Base-by-base conservation (phyloP, 2,113 vertebrate species). In the Crypturellus undulatus region DNA sequence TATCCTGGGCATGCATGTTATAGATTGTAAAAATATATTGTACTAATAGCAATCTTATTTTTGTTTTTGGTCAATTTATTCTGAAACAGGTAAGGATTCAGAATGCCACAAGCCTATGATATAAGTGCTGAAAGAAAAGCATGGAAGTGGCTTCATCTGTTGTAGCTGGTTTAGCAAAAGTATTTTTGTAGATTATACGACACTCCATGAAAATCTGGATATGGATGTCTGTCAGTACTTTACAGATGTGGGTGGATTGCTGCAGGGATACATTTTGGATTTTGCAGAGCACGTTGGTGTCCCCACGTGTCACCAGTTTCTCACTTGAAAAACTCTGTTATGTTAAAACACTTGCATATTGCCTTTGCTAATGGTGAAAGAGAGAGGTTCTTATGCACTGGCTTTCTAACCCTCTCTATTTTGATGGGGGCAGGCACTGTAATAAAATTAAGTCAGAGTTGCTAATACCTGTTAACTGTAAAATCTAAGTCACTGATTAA, bases 221-320 rank as follows among this genome's bases (percentile, higher is more conserved):
- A 4, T 20, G 11, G 3, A 32, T 77, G 36, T 70, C 32, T 67
- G 19, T 73, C 16, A 62, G 36, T 12, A 32, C 2, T 21, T 63
- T 76, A 25, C 8, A 5, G 68, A 19, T 1, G 0, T 4, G 6
- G 13, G 19, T 70, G 10, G 6, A 73, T 14, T 32, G 30, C 3
- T 15, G 52, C 20, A 58, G 42, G 14, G 20, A 56, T 10, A 64
- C 20, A 34, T 84, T 82, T 32, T 69, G n/a, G 21, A 42, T 84
- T 32, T 34, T 92, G 24, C 24, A 59, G 73, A 40, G 16, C 32
- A 42, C 8, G 18, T 54, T 12, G 59, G 56, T 16, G 18, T 36
- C 14, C 42, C 34, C 10, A 51, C 0, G 1, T 62, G 36, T 16
- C 47, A 64, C 20, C 2, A 25, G 70, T 51, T 79, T 82, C 25